These are phyloP conservation scores for Ispidina lecontei DNA, from an alignment of 2,797 vertebrate genomes.

Conservation along the genomic window DNA sequence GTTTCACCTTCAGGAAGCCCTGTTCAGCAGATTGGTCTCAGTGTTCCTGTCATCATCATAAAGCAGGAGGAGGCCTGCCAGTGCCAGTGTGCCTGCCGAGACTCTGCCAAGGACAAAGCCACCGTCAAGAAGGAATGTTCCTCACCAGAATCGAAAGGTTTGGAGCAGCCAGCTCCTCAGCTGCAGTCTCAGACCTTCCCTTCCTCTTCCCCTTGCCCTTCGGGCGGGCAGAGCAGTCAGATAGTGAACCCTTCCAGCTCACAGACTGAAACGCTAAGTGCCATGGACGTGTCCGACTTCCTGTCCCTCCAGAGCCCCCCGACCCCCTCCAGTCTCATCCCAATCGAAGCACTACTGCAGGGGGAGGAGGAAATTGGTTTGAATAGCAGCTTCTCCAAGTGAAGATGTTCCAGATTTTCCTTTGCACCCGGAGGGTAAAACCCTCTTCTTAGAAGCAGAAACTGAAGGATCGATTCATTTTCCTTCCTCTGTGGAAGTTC, in stretches of 20 bases:
- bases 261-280: constrained; percentile 85
- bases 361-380: constrained; percentile 89
- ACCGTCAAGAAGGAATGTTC: constrained; percentile 79
- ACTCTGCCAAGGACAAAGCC: constrained; percentile 90
- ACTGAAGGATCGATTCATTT: constrained; percentile 73
- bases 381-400: constrained; percentile 83
- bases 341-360: constrained; percentile 90
- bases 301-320: constrained; percentile 91
- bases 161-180: constrained; percentile 64
- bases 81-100: constrained; percentile 97
- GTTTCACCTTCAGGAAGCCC: constrained; percentile 85
- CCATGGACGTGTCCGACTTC: constrained; percentile 93
- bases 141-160: constrained; percentile 67
- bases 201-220: constrained; percentile 59
- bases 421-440: constrained; percentile 62
- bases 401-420: constrained; percentile 68
- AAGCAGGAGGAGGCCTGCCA: constrained; percentile 99
- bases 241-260: constrained; percentile 76
- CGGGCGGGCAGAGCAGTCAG: constrained; percentile 75
- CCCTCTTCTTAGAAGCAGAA: constrained; percentile 66
- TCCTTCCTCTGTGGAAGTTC: constrained; percentile 74
- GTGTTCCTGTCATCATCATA: constrained; percentile 98
- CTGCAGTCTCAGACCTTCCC: constrained; percentile 74
- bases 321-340: constrained; percentile 81
- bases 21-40: constrained; percentile 97